These are phyloP conservation scores for Megaceryle torquata DNA, from an alignment of 2,113 vertebrate species.

Conservation along the genomic window DNA sequence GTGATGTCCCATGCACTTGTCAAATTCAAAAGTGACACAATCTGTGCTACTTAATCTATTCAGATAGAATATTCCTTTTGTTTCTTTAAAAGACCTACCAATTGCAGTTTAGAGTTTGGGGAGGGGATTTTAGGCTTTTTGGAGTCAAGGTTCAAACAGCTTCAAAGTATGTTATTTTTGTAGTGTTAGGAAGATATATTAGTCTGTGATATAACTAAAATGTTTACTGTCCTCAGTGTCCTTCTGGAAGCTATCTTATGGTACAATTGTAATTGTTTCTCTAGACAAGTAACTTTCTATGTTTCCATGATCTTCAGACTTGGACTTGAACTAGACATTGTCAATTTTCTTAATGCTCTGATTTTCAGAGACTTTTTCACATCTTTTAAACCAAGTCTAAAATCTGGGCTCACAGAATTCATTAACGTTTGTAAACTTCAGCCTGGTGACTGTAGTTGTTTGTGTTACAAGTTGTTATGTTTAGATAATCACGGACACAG, in stretches of 20 bases:
- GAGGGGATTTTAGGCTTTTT: not conserved
- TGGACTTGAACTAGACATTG: not conserved
- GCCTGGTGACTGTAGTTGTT: not conserved
- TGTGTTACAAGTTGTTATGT: not conserved
- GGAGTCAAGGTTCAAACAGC: not conserved
- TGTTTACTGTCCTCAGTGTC: not conserved
- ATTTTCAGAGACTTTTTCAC: not conserved
- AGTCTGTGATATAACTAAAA: not conserved
- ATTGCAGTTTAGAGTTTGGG: not conserved
- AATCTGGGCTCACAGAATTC: not conserved
- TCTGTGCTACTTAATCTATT: not conserved
- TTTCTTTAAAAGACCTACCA: not conserved
- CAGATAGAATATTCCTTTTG: not conserved
- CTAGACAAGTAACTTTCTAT: not conserved
- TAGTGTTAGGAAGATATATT: not conserved
- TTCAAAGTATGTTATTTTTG: not conserved
- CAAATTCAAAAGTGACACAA: not conserved
- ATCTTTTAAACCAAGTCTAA: not conserved
- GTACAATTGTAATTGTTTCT: not conserved
- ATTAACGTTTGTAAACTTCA: not conserved
- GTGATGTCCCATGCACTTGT: not conserved
- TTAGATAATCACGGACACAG: not conserved
- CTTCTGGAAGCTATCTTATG: not conserved
- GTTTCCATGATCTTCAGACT: not conserved
- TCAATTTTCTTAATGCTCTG: not conserved